Conservation (phyloP, 2,888 invertebrate genomes). For the Deilephila elpenor region DNA sequence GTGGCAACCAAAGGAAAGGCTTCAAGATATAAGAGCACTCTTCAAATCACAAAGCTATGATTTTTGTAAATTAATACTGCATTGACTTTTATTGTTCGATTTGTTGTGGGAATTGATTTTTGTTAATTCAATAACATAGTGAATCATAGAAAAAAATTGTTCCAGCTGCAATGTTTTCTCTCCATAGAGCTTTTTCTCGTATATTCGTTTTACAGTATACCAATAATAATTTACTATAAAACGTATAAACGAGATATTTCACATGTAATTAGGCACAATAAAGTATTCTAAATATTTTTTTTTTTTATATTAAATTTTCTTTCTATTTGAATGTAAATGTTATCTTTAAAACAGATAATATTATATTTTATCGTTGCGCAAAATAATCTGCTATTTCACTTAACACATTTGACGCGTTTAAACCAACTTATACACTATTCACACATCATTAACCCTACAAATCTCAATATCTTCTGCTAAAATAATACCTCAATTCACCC, state of each 20-base stretch:
- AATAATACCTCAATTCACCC: neutral
- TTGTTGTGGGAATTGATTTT: constrained; percentile 50
- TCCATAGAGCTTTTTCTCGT: neutral
- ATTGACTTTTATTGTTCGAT: constrained; percentile 48
- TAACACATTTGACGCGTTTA: neutral
- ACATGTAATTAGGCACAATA: no score
- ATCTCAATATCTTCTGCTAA: neutral
- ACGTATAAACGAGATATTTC: no score
- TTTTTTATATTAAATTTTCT: no score
- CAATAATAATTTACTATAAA: no score
- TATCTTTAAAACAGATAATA: no score
- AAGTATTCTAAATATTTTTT: no score
- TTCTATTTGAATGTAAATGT: no score
- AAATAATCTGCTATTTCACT: neutral
- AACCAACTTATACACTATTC: neutral
- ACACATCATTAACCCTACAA: constrained; percentile 6
- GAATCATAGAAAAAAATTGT: neutral
- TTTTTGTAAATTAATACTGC: constrained; percentile 66
- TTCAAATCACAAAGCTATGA: constrained; percentile 64
- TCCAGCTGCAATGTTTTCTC: neutral
- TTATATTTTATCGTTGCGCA: neutral
- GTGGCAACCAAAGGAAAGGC: constrained; percentile 77
- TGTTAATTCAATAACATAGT: constrained; percentile 2
- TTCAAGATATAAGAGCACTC: constrained; percentile 64
- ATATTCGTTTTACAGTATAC: neutral